Conservation (phyloP, 2,113 vertebrate species). For the Thalassoma bifasciatum region DNA sequence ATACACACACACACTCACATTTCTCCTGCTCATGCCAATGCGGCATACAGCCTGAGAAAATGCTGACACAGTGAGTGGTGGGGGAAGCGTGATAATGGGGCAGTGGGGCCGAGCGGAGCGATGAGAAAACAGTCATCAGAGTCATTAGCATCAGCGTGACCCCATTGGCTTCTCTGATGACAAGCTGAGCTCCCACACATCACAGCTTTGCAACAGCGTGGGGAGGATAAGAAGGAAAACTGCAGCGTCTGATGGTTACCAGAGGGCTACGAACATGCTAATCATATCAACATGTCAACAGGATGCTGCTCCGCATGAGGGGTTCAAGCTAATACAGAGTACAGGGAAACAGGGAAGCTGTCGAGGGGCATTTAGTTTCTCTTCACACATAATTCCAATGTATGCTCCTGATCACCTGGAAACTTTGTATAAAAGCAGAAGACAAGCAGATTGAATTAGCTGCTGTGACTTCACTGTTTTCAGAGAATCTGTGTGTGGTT, state of each 20-base stretch:
- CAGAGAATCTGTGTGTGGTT: no score
- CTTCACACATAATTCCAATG: no score
- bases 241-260: constrained; percentile 1
- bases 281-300: not conserved
- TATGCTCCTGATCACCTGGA: no score
- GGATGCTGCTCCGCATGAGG: not conserved
- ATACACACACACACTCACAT: not conserved
- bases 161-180: constrained; percentile 45
- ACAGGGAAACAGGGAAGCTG: no score
- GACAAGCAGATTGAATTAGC: no score
- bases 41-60: constrained; percentile 44
- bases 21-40: constrained; percentile 44
- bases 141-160: constrained; percentile 59
- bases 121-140: constrained; percentile 61
- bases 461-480: no score
- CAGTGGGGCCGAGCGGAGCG: constrained; percentile 35
- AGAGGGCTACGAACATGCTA: not conserved
- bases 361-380: no score
- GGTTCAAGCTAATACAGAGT: no score
- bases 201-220: constrained; percentile 17
- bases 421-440: no score
- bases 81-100: constrained; percentile 29
- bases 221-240: not conserved
- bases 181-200: constrained; percentile 40
- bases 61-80: constrained; percentile 64